Evolutionary conservation across 2,888 invertebrate genomes (phyloP).

Genomic region (Trichogramma dendrolimi): DNA sequence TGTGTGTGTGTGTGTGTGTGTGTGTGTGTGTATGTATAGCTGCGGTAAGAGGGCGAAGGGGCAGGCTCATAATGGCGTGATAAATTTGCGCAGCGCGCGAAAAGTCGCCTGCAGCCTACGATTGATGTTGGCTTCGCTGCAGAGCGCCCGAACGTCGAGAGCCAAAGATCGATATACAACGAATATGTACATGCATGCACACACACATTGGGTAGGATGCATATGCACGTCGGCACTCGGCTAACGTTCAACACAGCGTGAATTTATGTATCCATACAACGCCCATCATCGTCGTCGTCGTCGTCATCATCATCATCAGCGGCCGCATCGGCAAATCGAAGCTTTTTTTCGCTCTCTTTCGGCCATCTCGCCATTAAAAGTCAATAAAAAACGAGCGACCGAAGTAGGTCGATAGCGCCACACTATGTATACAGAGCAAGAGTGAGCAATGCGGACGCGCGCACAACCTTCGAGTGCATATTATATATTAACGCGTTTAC

Average conservation of each 20-base stretch:
- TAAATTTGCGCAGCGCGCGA: constrained; percentile 21
- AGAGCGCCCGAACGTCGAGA: background rate
- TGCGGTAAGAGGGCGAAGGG: constrained; percentile 6
- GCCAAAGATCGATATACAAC: no score
- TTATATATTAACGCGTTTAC: no score
- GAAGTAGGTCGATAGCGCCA: constrained; percentile 21
- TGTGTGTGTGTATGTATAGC: background rate
- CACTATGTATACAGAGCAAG: background rate
- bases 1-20: background rate
- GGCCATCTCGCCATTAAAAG: constrained; percentile 23
- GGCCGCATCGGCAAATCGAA: no score
- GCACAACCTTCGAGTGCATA: background rate
- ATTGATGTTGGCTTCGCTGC: background rate
- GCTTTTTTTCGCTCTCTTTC: background rate
- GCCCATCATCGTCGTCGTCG: no score
- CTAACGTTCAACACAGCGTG: no score
- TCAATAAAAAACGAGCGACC: constrained; percentile 14
- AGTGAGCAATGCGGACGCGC: background rate
- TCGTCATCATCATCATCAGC: no score
- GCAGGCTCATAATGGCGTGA: constrained; percentile 17
- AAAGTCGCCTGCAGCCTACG: constrained; percentile 7
- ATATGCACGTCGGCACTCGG: no score
- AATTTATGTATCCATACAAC: no score
- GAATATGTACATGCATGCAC: no score
- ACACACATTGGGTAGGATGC: no score